phyloP scores from a whole-genome alignment of 2,797 vertebrate species.

The Gadopsis marmoratus region DNA sequence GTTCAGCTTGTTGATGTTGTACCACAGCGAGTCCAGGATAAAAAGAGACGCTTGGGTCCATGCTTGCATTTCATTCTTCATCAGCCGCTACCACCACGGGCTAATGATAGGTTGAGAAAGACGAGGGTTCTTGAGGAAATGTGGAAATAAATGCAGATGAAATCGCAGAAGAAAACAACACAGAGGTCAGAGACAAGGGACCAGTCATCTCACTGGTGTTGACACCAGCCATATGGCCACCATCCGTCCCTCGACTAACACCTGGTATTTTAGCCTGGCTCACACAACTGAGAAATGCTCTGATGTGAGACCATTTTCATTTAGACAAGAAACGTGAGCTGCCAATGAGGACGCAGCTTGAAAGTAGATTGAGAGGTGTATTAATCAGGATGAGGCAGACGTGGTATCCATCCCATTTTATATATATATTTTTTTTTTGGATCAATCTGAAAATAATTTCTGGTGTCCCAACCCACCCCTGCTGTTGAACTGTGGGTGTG shows the following conservation, averaged over 20 bases:
- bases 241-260: conserved; percentile 8
- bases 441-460: conserved; percentile 41
- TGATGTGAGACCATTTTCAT: conserved; percentile 26
- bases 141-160: conserved; percentile 50
- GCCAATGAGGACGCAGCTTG: not conserved
- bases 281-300: not conserved
- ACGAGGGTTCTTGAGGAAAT: conserved; percentile 60
- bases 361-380: not conserved
- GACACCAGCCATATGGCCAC: conserved; percentile 34
- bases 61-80: conserved; percentile 68
- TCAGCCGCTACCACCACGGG: conserved; percentile 54
- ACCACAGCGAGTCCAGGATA: conserved; percentile 30
- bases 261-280: conserved; percentile 41
- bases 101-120: conserved; percentile 70
- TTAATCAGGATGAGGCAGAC: not conserved
- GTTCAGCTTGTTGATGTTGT: conserved; percentile 54
- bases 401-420: not conserved
- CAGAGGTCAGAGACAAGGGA: not conserved
- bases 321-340: conserved; percentile 6
- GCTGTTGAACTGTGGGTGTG: conserved; percentile 74
- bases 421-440: conserved; percentile 4
- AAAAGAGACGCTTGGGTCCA: conserved; percentile 45
- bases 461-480: conserved; percentile 50
- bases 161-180: conserved; percentile 24
- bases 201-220: conserved; percentile 20